Percentiles rank a stretch among this genome's conserved stretches.
phyloP scores from a whole-genome alignment of 2,797 vertebrate genomes.

The Notolepis coatsorum region DNA sequence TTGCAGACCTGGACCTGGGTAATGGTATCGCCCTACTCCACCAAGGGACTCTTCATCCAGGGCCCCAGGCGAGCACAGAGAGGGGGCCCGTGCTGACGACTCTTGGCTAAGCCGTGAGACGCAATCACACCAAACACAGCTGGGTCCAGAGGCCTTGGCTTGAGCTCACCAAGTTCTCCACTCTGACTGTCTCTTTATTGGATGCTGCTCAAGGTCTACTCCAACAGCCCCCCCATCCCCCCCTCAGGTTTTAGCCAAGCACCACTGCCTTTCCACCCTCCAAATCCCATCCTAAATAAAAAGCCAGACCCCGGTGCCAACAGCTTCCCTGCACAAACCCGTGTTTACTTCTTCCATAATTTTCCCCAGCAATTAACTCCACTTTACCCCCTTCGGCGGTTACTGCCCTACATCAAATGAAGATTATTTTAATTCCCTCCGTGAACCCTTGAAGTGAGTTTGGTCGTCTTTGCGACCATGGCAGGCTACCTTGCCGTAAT shows the following conservation, averaged over 20 bases:
- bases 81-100: slow-evolving; percentile 14
- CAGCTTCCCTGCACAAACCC: slow-evolving; percentile 53
- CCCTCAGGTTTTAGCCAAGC: slow-evolving; percentile 46
- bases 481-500: slow-evolving; percentile 59
- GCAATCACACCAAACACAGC: slow-evolving; percentile 15
- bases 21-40: slow-evolving; percentile 24
- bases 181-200: slow-evolving; percentile 26
- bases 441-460: slow-evolving; percentile 57
- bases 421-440: slow-evolving; percentile 73
- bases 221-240: slow-evolving; percentile 54
- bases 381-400: slow-evolving; percentile 77
- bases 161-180: slow-evolving; percentile 5
- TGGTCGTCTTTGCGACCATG: slow-evolving; percentile 24
- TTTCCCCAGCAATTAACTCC: slow-evolving; percentile 77
- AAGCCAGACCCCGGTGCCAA: slow-evolving; percentile 44
- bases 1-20: slow-evolving; percentile 6
- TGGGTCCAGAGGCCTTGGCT: slow-evolving; percentile 50
- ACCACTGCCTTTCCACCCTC: slow-evolving; percentile 51
- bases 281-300: slow-evolving; percentile 64
- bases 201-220: slow-evolving; percentile 55
- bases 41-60: too few relatives aligned
- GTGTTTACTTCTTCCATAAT: slow-evolving; percentile 72
- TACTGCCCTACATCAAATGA: slow-evolving; percentile 81
- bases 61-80: too few relatives aligned
- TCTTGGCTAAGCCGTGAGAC: slow-evolving; percentile 29